Evolutionary conservation across 2,888 invertebrate species (phyloP).

Genomic region (Rutpela maculata): DNA sequence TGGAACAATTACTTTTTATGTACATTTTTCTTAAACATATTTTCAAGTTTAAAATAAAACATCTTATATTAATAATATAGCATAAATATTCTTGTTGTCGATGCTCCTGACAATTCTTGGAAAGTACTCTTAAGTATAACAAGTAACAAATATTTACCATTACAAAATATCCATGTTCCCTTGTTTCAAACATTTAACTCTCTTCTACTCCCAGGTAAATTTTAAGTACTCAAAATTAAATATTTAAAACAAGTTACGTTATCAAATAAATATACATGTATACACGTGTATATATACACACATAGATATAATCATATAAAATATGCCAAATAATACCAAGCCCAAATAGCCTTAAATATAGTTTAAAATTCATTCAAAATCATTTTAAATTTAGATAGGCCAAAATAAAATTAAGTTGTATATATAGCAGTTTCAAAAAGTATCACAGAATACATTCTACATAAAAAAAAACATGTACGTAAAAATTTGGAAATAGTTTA

Average conservation of each 20-base stretch:
- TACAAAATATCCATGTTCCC: neutral
- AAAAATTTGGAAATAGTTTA: neutral
- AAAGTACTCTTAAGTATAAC: conserved; percentile 17
- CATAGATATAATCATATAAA: neutral
- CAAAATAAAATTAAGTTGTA: conserved; percentile 3
- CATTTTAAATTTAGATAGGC: neutral
- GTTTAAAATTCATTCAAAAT: neutral
- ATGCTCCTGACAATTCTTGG: neutral
- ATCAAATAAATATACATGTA: neutral
- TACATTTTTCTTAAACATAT: conserved; percentile 4
- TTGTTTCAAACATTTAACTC: conserved; percentile 22
- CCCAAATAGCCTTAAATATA: conserved; percentile 7
- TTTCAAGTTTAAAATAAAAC: neutral
- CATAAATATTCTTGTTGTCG: neutral
- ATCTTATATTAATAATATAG: neutral
- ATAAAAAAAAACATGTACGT: neutral
- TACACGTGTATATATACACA: neutral
- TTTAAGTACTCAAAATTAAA: conserved; percentile 24
- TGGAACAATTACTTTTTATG: conserved; percentile 19
- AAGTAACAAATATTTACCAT: conserved; percentile 16
- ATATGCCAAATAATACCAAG: conserved; percentile 10
- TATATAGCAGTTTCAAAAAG: neutral
- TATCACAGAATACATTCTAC: conserved; percentile 17
- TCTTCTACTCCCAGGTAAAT: neutral
- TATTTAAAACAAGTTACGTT: conserved; percentile 21